Conservation (phyloP, 2,113 vertebrate species). For the Bujurquina vittata region DNA sequence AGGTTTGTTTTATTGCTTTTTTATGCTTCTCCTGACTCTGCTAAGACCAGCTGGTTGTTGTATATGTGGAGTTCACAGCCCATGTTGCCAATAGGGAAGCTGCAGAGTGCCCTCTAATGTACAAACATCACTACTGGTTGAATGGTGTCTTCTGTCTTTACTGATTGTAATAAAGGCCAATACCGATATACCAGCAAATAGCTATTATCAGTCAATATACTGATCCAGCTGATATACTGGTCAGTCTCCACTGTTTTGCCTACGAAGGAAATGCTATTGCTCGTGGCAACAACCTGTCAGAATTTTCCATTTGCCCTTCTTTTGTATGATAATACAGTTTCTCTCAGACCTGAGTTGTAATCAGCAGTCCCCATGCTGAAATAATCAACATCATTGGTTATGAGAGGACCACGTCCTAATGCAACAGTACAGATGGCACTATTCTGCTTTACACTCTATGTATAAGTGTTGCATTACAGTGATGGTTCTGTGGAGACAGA, state of each 20-base stretch:
- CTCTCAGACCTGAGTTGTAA: neutral
- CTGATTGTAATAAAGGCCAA: no score
- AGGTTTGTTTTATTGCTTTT: no score
- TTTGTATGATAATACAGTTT: neutral
- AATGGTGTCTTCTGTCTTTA: no score
- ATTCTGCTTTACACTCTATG: neutral
- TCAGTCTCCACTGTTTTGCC: neutral
- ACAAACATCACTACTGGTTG: no score
- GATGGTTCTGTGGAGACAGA: slow-evolving; percentile 50
- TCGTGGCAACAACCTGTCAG: neutral
- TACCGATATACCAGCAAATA: no score
- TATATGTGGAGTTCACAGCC: no score
- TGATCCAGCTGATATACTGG: neutral
- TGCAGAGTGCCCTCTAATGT: no score
- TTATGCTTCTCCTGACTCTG: no score
- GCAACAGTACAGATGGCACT: neutral
- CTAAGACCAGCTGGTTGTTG: no score
- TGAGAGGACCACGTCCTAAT: neutral
- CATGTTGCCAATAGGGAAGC: no score
- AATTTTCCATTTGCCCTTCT: neutral
- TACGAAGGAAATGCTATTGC: neutral
- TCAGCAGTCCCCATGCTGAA: neutral
- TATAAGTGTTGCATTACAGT: slow-evolving; percentile 32
- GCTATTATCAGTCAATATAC: neutral
- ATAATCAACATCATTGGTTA: slow-evolving; percentile 17